Base-by-base conservation (phyloP, 2,113 vertebrate species). In the Corythaeola cristata region DNA sequence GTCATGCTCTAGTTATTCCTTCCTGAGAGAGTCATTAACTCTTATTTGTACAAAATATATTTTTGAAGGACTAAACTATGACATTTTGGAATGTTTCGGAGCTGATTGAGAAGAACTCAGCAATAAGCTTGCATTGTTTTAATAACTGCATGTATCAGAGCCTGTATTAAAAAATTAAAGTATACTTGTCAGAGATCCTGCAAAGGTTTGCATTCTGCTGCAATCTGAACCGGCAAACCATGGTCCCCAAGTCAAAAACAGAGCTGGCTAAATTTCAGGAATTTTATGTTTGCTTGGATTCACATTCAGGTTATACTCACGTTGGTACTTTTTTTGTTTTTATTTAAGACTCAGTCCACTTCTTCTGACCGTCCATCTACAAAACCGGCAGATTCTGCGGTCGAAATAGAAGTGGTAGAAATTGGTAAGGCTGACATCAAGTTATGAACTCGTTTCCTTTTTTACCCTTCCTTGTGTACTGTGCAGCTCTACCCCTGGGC, bases 341-440 rank as follows among this genome's bases (percentile, higher is more conserved):
- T 94, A 15, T 93, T 97, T 92, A 88, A 98, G 98, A 63, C 92
- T 86, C 56, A 60, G 85, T 58, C 80, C 11, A 56, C 47, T 93
- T 23, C 68, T 73, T 90, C 41, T 72, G 71, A n/a, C 17, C 68
- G 64, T 72, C 77, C 85, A 6, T 30, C 64, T 83, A 64, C 63
- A 94, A 96, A 87, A 93, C 90, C 88, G 59, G 47, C 45, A 49
- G 17, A 27, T 79, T 90, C 95, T 95, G 53, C 49, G 30, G 39
- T 73, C 72, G 86, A 69, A 33, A 73, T n/a, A 90, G 96, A 95
- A 80, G 96, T 91, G 88, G 85, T 96, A 45, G 89, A 97, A 50
- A 35, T 93, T 53, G 98, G 98, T 98, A 95, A 98, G 98, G 49
- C 62, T 86, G 45, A 17, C 18, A 20, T 53, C 11, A 58, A 73